These are phyloP conservation scores for Dermolepida albohirtum DNA, from an alignment of 2,888 invertebrate species.

Conservation along the genomic window DNA sequence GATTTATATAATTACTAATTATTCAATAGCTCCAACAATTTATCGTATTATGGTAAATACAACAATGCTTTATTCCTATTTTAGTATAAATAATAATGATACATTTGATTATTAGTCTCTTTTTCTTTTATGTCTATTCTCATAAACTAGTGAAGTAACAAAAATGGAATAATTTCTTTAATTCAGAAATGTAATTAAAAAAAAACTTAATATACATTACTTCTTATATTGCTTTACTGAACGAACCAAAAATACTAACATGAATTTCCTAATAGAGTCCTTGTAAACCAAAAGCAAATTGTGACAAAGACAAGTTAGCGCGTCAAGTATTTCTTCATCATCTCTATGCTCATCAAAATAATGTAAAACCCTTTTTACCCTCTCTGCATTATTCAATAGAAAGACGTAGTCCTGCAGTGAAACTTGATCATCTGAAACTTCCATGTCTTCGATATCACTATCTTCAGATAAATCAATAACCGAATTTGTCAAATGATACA, in stretches of 20 bases:
- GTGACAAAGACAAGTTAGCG: constrained; percentile 76
- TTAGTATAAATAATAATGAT: too few species aligned
- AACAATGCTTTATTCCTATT: too few species aligned
- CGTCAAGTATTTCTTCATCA: constrained; percentile 58
- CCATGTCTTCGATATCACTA: constrained; percentile 70
- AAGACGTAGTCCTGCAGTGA: constrained; percentile 59
- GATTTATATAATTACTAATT: too few species aligned
- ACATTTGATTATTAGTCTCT: too few species aligned
- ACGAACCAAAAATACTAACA: constrained; percentile 67
- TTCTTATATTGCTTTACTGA: background rate
- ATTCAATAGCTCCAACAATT: too few species aligned
- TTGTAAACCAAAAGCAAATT: constrained; percentile 84
- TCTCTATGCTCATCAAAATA: constrained; percentile 64
- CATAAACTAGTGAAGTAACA: too few species aligned
- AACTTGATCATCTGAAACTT: constrained; percentile 63
- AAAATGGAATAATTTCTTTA: too few species aligned
- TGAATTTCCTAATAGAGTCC: constrained; percentile 86
- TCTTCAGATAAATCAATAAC: constrained; percentile 70
- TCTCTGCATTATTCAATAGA: constrained; percentile 60
- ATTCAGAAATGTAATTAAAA: too few species aligned
- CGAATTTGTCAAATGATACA: constrained; percentile 60
- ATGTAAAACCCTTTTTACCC: constrained; percentile 66
- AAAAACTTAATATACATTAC: background rate
- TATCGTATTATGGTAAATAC: too few species aligned
- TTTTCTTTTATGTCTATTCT: too few species aligned